phyloP scores from a whole-genome alignment of 2,113 vertebrate genomes.

The Perognathus longimembris region DNA sequence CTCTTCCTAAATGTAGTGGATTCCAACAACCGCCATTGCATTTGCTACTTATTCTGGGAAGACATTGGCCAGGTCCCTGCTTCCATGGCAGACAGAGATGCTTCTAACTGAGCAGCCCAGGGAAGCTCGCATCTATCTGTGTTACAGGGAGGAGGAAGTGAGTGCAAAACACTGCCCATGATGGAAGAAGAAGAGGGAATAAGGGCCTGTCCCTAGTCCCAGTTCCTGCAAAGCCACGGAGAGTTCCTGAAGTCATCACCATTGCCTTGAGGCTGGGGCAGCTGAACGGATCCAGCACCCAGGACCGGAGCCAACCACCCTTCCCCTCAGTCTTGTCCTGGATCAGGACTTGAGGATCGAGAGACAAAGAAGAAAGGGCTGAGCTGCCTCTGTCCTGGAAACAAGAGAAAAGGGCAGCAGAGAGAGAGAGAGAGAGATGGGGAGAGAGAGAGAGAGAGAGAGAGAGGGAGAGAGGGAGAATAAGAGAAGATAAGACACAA shows the following conservation, averaged over 20 bases:
- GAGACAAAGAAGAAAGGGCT: neutral
- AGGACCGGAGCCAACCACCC: neutral
- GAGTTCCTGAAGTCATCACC: accelerated
- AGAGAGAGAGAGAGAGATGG: too few species aligned
- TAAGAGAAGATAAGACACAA: accelerated
- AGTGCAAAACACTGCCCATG: accelerated
- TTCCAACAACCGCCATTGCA: too few species aligned
- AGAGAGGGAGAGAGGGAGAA: neutral
- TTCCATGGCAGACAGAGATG: too few species aligned
- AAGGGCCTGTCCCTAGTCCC: accelerated
- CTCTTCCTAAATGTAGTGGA: too few species aligned
- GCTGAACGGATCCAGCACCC: accelerated
- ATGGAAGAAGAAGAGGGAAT: neutral
- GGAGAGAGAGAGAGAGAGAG: too few species aligned
- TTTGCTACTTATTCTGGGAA: neutral
- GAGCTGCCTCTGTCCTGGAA: neutral
- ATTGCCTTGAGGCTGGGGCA: accelerated
- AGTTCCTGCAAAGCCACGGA: accelerated
- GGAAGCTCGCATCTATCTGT: neutral
- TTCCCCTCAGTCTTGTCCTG: neutral
- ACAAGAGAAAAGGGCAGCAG: too few species aligned
- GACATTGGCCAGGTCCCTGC: neutral
- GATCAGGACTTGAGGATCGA: neutral
- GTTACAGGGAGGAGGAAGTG: neutral
- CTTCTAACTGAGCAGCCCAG: neutral